Percentiles rank a stretch among this genome's conserved stretches.
Evolutionary conservation across 2,113 vertebrate genomes (phyloP).

Genomic region (Cynocephalus volans): DNA sequence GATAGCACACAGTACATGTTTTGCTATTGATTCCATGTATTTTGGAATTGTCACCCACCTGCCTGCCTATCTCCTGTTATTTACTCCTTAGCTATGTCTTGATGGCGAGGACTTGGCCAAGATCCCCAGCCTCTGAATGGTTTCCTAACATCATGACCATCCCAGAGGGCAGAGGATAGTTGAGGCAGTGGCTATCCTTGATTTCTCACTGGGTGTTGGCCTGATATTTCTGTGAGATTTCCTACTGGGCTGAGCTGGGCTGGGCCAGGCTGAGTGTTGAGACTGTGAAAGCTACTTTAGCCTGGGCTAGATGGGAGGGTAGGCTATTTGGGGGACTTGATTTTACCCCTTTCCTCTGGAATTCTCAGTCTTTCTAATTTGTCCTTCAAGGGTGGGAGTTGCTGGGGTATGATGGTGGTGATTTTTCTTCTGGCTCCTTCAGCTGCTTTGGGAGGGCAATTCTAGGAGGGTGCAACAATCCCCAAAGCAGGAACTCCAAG

Average conservation of each 20-base stretch:
- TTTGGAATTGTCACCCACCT: background rate
- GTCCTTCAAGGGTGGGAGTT: background rate
- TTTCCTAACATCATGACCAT: background rate
- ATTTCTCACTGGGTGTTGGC: background rate
- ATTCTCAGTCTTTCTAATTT: background rate
- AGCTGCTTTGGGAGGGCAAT: background rate
- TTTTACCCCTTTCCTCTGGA: background rate
- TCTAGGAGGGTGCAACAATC: background rate
- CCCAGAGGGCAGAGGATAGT: background rate
- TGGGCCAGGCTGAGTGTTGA: background rate
- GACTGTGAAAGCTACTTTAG: background rate
- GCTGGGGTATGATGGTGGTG: background rate
- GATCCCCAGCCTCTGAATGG: background rate
- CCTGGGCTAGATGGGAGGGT: background rate
- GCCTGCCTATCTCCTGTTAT: background rate
- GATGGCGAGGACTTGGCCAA: background rate
- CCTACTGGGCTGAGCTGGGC: background rate
- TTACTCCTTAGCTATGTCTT: background rate
- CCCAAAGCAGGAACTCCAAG: background rate
- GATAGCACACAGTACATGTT: accelerated
- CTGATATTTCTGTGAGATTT: background rate
- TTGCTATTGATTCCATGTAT: background rate
- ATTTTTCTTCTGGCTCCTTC: background rate
- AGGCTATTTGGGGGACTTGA: background rate
- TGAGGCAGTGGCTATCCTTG: background rate